phyloP scores from a whole-genome alignment of 2,888 invertebrate genomes.

The Halocaridina rubra region DNA sequence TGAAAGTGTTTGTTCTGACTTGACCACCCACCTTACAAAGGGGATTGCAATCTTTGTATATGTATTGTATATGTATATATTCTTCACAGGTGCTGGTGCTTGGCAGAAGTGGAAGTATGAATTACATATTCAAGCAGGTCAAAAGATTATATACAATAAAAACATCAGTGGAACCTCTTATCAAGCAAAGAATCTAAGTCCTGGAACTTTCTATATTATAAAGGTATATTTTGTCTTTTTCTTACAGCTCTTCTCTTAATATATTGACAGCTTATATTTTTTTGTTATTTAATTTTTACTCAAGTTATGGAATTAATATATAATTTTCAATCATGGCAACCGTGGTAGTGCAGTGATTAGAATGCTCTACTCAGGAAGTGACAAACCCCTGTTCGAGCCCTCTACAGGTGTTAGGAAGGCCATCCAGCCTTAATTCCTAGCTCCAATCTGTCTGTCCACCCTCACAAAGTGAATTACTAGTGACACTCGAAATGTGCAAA shows the following conservation, averaged over 20 bases:
- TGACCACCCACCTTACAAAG: too few species aligned
- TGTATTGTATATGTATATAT: background rate
- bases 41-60: background rate
- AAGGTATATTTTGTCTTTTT: constrained; percentile 37
- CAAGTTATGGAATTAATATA: too few species aligned
- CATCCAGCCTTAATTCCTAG: too few species aligned
- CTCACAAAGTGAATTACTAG: too few species aligned
- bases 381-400: too few species aligned
- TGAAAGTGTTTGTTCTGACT: too few species aligned
- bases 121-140: constrained; percentile 73
- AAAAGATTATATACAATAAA: constrained; percentile 69
- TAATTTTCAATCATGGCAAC: too few species aligned
- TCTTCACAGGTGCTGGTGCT: constrained; percentile 73
- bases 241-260: background rate
- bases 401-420: too few species aligned
- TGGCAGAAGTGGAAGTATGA: constrained; percentile 85
- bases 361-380: too few species aligned
- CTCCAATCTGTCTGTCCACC: too few species aligned
- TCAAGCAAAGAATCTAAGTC: constrained; percentile 64
- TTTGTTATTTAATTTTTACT: background rate
- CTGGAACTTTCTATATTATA: constrained; percentile 75
- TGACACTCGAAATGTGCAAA: too few species aligned
- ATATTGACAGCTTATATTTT: background rate
- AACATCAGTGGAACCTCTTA: constrained; percentile 70
- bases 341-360: too few species aligned